Base-by-base conservation (phyloP, 2,888 invertebrate species). In the Petrophora chlorosata region DNA sequence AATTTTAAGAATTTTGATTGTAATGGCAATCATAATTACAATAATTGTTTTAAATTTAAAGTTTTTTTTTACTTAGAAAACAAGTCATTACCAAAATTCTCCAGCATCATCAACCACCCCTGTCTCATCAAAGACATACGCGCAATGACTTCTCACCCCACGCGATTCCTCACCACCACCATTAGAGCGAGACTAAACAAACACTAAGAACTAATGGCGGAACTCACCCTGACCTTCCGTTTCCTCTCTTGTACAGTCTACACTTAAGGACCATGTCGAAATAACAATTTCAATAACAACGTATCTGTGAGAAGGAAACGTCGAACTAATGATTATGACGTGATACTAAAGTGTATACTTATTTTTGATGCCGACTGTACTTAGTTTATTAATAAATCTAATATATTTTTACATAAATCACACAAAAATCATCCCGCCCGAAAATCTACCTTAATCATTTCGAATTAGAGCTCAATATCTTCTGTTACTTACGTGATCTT, bases 151-250 rank as follows among this genome's bases (percentile, higher is more conserved):
- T 66, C 53, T 67, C 61, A 59, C 71, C 68, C 53, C 36, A 17
- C 17, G 46, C 53, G 49, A 70, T 73, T 59, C 54, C 61, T 73
- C 71, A 70, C 65, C 63, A 64, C 44, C 53, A 38, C 63, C 72
- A 74, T 75, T 75, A 75, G 59, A 61, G 63, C 51, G 47, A 57
- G 56, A 61, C 63, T 70, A 70, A 73, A 67, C 70, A 73, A 73
- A 76, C 70, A 68, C 62, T 58, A 55, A 36, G 50, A n/a, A 67
- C 67, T 73, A 73, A 75, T 73, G 67, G 73, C 73, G 75, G 75
- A 75, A 70, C 67, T 73, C 66, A 74, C 73, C 73, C 70, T 53
- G 63, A 63, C 70, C 62, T 61, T 65, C 65, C 66, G 65, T 57
- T 68, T 73, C 75, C 74, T 66, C 61, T 63, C 50, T n/a, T n/a